Conservation (phyloP, 2,797 vertebrate species). For the Sebastes melanostomus region DNA sequence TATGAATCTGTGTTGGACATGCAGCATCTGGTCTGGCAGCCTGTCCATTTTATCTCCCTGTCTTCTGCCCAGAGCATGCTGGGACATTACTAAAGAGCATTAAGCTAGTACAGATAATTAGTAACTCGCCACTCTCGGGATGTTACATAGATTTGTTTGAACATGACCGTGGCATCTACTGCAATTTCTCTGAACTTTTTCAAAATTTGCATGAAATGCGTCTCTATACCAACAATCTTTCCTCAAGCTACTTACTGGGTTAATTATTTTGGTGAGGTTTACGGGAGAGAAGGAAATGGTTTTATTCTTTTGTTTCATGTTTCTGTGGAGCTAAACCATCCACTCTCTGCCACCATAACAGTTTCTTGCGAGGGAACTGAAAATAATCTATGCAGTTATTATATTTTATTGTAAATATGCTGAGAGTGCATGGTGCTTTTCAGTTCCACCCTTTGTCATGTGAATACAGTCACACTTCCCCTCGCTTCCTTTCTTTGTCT, state of each 20-base stretch:
- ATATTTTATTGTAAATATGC: conserved; percentile 8
- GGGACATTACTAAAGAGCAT: neutral
- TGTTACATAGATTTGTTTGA: neutral
- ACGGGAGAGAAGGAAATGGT: neutral
- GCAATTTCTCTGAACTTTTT: neutral
- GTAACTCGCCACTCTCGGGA: neutral
- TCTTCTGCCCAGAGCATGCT: neutral
- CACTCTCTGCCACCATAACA: neutral
- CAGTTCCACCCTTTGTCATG: conserved; percentile 10
- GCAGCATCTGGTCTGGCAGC: neutral
- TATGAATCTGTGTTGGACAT: neutral
- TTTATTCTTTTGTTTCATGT: neutral
- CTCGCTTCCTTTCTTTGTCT: conserved; percentile 13
- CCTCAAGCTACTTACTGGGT: neutral
- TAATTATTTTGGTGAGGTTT: neutral
- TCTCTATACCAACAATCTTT: no score
- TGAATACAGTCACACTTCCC: conserved; percentile 9
- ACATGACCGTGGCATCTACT: neutral
- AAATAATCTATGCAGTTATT: neutral
- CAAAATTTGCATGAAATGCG: no score
- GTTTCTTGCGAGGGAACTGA: neutral
- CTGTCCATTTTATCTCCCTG: neutral
- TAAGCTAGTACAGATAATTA: neutral
- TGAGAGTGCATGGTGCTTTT: conserved; percentile 2
- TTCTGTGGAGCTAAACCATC: neutral